Evolutionary conservation across 2,888 invertebrate species (phyloP), one percentile per base, ranked within the genome.

Genomic region (Arge pagana): DNA sequence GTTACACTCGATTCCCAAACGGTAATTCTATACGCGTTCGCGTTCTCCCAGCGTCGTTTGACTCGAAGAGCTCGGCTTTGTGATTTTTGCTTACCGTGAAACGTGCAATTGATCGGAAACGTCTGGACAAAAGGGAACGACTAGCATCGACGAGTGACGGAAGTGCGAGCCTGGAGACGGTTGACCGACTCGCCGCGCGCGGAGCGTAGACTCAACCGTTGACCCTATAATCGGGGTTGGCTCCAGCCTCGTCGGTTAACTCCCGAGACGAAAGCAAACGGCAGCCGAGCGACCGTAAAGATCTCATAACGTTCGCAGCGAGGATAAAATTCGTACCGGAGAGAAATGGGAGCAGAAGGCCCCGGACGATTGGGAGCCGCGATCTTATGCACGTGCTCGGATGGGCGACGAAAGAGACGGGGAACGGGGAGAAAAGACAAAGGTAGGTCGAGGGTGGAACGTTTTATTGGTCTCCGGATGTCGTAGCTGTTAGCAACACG

Each of bases 401-500:
- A 30, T 11, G 16, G 19, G 30, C 16, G 30, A n/a, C n/a, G 24
- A 13, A 18, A 31, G 13, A 16, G 19, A 16, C 7, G 43, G 18
- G 16, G 31, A 16, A 21, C 19, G 33, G 45, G 35, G 24, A 23
- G 33, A 45, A 35, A 24, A 24, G 33, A 45, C 33, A 33, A 45
- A 33, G 23, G 21, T 23, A 23, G 33, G 23, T 23, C 15, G 23
- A 15, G 28, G 23, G n/a, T n/a, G 35, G 45, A 45, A 33, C 45
- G 33, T 45, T 45, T 45, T 45, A 45, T 45, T 45, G 33, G 45
- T 33, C 33, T 45, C 45, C 33, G 33, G 35, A 35, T 33, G 33
- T 35, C 23, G 18, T 15, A 45, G 45, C 45, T 45, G 45, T 45
- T 45, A 45, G 45, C 45, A 45, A 45, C 45, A 45, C 45, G 45